Conservation (phyloP, 1,140 invertebrate genomes). For the Lerema accius region DNA sequence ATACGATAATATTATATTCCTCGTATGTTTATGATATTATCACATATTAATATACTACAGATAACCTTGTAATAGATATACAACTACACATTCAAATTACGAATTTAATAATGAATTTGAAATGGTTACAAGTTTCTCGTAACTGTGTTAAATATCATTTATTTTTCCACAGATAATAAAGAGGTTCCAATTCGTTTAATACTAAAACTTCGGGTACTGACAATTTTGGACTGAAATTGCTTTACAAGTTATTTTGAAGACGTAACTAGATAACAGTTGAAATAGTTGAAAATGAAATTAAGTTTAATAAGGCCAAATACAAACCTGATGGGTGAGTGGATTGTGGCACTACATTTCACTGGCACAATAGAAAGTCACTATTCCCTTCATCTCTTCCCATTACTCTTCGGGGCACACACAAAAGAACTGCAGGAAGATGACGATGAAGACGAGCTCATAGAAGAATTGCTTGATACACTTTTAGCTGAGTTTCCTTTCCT, state of each 20-base stretch:
- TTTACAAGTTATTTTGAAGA: background rate
- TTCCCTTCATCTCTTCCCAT: constrained; percentile 62
- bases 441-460: constrained; percentile 54
- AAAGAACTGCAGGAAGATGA: constrained; percentile 44
- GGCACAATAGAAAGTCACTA: constrained; percentile 51
- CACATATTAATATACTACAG: too few species aligned
- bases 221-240: background rate
- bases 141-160: too few species aligned
- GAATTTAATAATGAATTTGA: too few species aligned
- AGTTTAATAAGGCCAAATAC: constrained; percentile 36
- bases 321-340: constrained; percentile 53
- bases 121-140: too few species aligned
- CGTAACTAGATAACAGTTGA: background rate
- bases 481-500: constrained; percentile 58
- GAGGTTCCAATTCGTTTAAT: too few species aligned
- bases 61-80: too few species aligned
- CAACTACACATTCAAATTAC: too few species aligned
- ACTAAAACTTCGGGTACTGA: background rate
- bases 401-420: constrained; percentile 48
- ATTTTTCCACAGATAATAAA: too few species aligned
- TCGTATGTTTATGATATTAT: too few species aligned
- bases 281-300: background rate
- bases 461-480: constrained; percentile 51
- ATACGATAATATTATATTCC: too few species aligned
- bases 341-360: constrained; percentile 52